phyloP scores from a whole-genome alignment of 1,140 invertebrate genomes.

The Drosophila funebris region DNA sequence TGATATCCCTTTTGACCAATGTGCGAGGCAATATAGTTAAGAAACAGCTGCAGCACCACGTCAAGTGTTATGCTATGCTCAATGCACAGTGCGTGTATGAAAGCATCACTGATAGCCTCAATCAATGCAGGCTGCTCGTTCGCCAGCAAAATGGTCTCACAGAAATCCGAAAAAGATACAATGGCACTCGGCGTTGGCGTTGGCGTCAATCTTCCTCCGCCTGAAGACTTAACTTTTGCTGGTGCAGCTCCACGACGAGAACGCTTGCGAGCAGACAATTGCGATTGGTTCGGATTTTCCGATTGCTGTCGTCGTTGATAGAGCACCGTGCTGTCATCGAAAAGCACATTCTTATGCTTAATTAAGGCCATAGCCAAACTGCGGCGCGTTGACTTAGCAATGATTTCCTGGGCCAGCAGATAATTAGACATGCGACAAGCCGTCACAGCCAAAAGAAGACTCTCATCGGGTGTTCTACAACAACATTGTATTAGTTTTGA shows the following conservation, averaged over 20 bases:
- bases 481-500: not conserved
- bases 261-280: slow-evolving; percentile 20
- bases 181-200: slow-evolving; percentile 56
- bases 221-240: slow-evolving; percentile 22
- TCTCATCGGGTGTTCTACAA: slow-evolving; percentile 68
- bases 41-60: slow-evolving; percentile 71
- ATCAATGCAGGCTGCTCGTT: slow-evolving; percentile 69
- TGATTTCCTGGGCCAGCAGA: slow-evolving; percentile 70
- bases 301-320: slow-evolving; percentile 63
- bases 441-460: slow-evolving; percentile 68
- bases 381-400: slow-evolving; percentile 60
- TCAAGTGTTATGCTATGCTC: slow-evolving; percentile 74
- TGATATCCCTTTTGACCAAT: slow-evolving; percentile 81
- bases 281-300: slow-evolving; percentile 13
- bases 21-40: slow-evolving; percentile 80
- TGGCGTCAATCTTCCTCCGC: slow-evolving; percentile 22
- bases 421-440: slow-evolving; percentile 82
- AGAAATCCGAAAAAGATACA: slow-evolving; percentile 78
- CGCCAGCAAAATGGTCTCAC: slow-evolving; percentile 75
- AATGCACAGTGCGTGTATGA: slow-evolving; percentile 78
- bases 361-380: slow-evolving; percentile 71
- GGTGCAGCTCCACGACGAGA: slow-evolving; percentile 18
- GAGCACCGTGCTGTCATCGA: slow-evolving; percentile 75
- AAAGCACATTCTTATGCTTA: slow-evolving; percentile 76
- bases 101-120: slow-evolving; percentile 79